These are phyloP conservation scores for Lamellibrachia satsuma DNA, from an alignment of 2,888 invertebrate species.

Conservation along the genomic window DNA sequence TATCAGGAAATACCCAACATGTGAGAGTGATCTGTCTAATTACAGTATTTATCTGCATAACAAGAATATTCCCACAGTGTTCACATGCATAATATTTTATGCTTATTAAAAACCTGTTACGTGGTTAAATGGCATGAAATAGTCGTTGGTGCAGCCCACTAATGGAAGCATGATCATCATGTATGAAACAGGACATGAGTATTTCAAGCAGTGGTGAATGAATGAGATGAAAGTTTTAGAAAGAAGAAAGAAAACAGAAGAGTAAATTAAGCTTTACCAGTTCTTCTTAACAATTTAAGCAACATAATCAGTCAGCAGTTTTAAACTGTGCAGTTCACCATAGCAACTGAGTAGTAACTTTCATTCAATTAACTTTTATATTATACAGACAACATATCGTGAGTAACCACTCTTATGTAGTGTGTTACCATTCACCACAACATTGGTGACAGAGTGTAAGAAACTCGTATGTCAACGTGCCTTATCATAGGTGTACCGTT, in stretches of 20 bases:
- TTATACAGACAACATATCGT: too few species aligned
- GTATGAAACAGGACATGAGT: neutral
- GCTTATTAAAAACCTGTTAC: neutral
- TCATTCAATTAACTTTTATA: too few species aligned
- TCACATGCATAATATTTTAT: neutral
- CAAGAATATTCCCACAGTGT: neutral
- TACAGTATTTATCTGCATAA: neutral
- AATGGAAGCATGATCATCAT: neutral
- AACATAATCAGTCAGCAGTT: neutral
- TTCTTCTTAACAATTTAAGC: neutral
- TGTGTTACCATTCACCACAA: too few species aligned
- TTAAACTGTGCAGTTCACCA: neutral
- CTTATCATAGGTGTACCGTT: too few species aligned
- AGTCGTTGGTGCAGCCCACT: neutral
- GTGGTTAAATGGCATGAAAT: conserved; percentile 2
- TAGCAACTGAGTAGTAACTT: too few species aligned
- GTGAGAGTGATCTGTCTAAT: neutral
- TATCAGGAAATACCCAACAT: neutral
- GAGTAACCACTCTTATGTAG: too few species aligned
- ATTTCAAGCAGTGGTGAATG: neutral
- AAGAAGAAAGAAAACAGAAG: too few species aligned
- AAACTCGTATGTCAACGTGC: too few species aligned
- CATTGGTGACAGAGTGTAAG: too few species aligned
- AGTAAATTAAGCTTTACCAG: too few species aligned
- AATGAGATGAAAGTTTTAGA: neutral